Base-by-base conservation (phyloP, 2,113 vertebrate species). In the Neolamprologus longior region DNA sequence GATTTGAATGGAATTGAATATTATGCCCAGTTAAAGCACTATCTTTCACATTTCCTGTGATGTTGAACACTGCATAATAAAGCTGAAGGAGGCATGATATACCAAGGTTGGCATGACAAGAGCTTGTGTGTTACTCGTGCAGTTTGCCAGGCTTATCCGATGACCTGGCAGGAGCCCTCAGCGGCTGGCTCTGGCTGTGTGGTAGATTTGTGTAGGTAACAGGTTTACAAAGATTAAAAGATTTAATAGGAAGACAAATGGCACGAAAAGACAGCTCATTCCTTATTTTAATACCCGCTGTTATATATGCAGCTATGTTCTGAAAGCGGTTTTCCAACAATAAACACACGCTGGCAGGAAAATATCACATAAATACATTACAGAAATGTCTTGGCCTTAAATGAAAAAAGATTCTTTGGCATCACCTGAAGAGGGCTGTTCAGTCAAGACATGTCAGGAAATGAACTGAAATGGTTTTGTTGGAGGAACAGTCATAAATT, bases 191-290 rank as follows among this genome's bases (percentile, higher is more conserved):
- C 82, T 52, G 80, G n/a, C 53, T 55, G 24, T 12, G 17, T 53
- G 84, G 61, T 86, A 82, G 73, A 90, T 89, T 84, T 92, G 87
- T 55, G 24, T 58, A 19, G 79, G 86, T 80, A 61, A 52, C 82
- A 84, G 76, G 80, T 93, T 93, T 87, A 80, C 86, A 53, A 82
- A 91, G 80, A 82, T 83, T 86, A 80, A 47, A 81, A 79, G 58
- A 91, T 92, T 92, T 90, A 71, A 90, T 85, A 68, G 45, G 10
- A 78, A 83, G 86, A 86, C 54, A 84, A 73, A 82, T 40, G 31
- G 45, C 73, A 78, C 2, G 17, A 47, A 78, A 52, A 52, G 10
- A 9, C 15, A 78, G 26, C 26, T 33, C 73, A 52, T 78, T 78
- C 2, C 73, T 52, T 52, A 37, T 50, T 14, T 45, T 45, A 17